phyloP scores from a whole-genome alignment of 1,140 invertebrate species.

The Bathynomus jamesi region DNA sequence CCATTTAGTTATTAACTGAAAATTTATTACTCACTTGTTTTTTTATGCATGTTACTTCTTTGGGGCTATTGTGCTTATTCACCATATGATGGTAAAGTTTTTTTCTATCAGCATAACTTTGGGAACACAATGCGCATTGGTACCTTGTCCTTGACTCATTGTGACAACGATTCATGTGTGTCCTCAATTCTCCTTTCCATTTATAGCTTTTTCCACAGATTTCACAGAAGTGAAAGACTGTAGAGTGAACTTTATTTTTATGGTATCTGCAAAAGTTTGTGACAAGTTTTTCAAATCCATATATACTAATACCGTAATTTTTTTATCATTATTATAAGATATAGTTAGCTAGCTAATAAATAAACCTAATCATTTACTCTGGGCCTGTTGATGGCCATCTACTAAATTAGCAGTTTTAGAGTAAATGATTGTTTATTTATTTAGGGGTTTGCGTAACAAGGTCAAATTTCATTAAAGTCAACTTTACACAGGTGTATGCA shows the following conservation, averaged over 20 bases:
- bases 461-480: too few species aligned
- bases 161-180: conserved; percentile 10
- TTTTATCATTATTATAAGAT: not conserved
- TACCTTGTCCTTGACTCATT: conserved; percentile 1
- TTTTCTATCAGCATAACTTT: conserved; percentile 6
- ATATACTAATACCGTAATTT: not conserved
- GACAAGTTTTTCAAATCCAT: not conserved
- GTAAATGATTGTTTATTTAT: not conserved
- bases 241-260: conserved; percentile 19
- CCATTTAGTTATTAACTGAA: too few species aligned
- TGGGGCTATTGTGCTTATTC: too few species aligned
- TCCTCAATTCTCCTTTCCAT: conserved; percentile 19
- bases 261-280: conserved; percentile 19
- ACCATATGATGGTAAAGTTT: conserved; percentile 15
- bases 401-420: not conserved
- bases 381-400: not conserved
- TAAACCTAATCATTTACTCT: not conserved
- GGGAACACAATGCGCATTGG: conserved; percentile 14
- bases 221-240: conserved; percentile 8
- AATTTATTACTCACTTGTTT: too few species aligned
- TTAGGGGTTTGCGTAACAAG: not conserved
- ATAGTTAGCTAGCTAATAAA: not conserved
- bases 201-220: conserved; percentile 12
- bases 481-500: too few species aligned
- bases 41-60: too few species aligned